These are phyloP conservation scores for Deroplatys truncata DNA, from an alignment of 2,888 invertebrate species.

Conservation along the genomic window DNA sequence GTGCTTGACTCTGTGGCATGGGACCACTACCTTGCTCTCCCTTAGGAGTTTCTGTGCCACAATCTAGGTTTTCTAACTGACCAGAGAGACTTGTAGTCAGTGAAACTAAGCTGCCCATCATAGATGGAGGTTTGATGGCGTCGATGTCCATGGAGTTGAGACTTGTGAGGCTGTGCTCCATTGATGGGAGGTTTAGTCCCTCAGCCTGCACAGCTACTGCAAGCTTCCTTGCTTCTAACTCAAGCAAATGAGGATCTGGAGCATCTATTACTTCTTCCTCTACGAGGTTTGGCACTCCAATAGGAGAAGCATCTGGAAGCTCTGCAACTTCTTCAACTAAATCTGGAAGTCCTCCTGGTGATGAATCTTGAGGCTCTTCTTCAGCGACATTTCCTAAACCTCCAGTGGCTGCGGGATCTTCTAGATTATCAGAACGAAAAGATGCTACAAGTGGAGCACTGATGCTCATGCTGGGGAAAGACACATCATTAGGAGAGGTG, in stretches of 20 bases:
- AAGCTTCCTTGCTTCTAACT: slow-evolving; percentile 69
- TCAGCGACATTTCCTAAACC: slow-evolving; percentile 48
- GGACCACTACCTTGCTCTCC: slow-evolving; percentile 37
- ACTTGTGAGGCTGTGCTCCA: slow-evolving; percentile 60
- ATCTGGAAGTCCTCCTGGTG: background rate
- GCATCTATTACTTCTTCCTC: slow-evolving; percentile 55
- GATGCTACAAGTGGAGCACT: slow-evolving; percentile 69
- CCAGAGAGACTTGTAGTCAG: slow-evolving; percentile 47
- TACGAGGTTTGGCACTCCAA: slow-evolving; percentile 33
- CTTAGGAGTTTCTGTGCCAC: slow-evolving; percentile 15
- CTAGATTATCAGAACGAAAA: slow-evolving; percentile 57
- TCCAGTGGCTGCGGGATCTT: slow-evolving; percentile 36
- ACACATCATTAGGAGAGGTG: slow-evolving; percentile 70
- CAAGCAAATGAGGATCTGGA: slow-evolving; percentile 67
- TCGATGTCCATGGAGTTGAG: slow-evolving; percentile 64
- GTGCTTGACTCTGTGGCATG: slow-evolving; percentile 34
- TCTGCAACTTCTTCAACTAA: background rate
- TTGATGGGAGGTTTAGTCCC: slow-evolving; percentile 22
- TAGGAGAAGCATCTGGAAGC: background rate
- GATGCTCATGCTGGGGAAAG: slow-evolving; percentile 76
- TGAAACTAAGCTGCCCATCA: slow-evolving; percentile 65
- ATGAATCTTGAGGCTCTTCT: slow-evolving; percentile 36
- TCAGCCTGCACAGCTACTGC: slow-evolving; percentile 49
- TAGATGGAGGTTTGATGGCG: slow-evolving; percentile 70
- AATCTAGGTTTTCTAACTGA: slow-evolving; percentile 19